Evolutionary conservation across 2,888 invertebrate genomes (phyloP), one percentile per base, ranked within the genome.

Genomic region (Agelastica alni): DNA sequence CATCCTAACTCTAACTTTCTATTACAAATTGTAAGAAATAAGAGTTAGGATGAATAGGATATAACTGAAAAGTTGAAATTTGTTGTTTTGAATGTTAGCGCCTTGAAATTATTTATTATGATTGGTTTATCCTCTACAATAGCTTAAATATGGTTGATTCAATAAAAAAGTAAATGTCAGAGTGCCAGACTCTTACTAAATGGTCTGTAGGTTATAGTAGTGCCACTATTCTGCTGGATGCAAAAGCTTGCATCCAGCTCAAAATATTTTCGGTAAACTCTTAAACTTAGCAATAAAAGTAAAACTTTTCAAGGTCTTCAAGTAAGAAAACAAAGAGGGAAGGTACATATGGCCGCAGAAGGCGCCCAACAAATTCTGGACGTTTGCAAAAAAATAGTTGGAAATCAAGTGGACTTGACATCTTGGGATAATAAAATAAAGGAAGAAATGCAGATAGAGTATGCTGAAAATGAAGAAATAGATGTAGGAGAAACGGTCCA

Each of bases 341-440:
- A 83, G 51, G 78, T 86, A 57, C 82, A 81, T 39, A 90, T 91
- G 89, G 88, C 89, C 16, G 85, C 89, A 0, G 88, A 92, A 75
- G 93, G 94, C 0, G 91, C 94, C 2, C 84, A 88, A 44, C 86
- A 88, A 63, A 80, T 96, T 9, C 80, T 88, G 42, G 85, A 89
- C 55, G 85, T 88, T 2, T 94, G 94, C 74, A 84, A 88, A 69
- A 80, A 85, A 42, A 83, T 95, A 7, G 91, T 90, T 0, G 79
- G 81, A 3, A 83, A 81, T 13, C 79, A 85, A 64, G 89, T 94
- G 2, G 91, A 96, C 73, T 78, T 96, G 1, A 76, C 79, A 4
- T 83, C 85, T 0, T 96, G 96, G 96, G 84, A 89, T 66, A 81
- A 83, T 58, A 95, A 96, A 81, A 92, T 96, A 31, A 81, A 79